Conservation (phyloP, 2,113 vertebrate genomes). For the Perognathus longimembris region DNA sequence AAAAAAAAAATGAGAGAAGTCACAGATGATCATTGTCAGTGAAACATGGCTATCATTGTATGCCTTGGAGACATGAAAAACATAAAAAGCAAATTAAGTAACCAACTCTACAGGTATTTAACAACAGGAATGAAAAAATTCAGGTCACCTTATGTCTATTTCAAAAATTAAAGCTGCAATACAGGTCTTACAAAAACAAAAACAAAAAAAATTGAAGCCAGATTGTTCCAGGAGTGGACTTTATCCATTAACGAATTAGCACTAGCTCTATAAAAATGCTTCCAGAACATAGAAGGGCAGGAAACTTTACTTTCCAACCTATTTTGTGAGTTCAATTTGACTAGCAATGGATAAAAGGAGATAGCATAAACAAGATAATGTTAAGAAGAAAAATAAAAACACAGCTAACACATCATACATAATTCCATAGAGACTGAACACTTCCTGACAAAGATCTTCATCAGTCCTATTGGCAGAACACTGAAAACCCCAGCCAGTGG, state of each 20-base stretch:
- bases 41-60: not conserved
- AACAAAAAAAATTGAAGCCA: not conserved
- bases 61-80: not conserved
- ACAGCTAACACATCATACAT: not conserved
- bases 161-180: not conserved
- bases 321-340: not conserved
- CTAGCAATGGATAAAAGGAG: no score
- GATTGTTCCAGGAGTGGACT: not conserved
- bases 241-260: not conserved
- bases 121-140: not conserved
- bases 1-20: not conserved
- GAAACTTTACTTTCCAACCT: not conserved
- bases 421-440: not conserved
- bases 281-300: not conserved
- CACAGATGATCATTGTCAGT: no score
- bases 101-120: not conserved
- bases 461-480: not conserved
- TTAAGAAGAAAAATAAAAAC: not conserved
- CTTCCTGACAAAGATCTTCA: not conserved
- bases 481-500: not conserved
- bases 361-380: not conserved
- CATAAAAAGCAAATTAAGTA: not conserved
- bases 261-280: not conserved
- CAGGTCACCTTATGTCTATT: not conserved
- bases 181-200: not conserved